phyloP scores from a whole-genome alignment of 2,113 vertebrate species.

The Physeter macrocephalus region DNA sequence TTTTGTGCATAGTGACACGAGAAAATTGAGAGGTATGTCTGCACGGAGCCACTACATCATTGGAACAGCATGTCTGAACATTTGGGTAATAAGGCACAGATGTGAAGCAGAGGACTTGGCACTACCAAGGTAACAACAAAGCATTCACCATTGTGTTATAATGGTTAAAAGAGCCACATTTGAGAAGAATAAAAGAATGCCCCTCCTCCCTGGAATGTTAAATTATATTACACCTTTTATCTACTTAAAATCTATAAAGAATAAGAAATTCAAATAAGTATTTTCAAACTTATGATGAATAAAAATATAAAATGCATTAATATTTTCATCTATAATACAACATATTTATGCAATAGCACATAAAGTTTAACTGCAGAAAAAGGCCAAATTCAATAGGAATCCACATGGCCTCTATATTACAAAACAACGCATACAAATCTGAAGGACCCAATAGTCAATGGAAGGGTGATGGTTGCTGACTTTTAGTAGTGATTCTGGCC shows the following conservation, averaged over 20 bases:
- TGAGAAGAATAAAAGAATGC: constrained; percentile 42
- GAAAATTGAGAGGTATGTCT: constrained; percentile 69
- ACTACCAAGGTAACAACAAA: constrained; percentile 65
- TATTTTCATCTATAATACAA: constrained; percentile 50
- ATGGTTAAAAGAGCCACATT: constrained; percentile 49
- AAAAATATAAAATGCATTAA: constrained; percentile 61
- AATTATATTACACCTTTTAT: constrained; percentile 27
- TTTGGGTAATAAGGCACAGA: constrained; percentile 81
- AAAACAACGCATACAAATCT: constrained; percentile 56
- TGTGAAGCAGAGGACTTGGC: constrained; percentile 78
- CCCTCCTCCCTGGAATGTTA: neutral
- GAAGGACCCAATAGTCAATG: constrained; percentile 46
- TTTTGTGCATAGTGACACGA: constrained; percentile 59
- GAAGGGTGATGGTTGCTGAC: neutral
- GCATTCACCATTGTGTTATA: constrained; percentile 50
- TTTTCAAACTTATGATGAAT: constrained; percentile 36
- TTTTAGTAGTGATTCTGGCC: neutral
- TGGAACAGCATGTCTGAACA: constrained; percentile 69
- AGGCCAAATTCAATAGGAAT: constrained; percentile 47
- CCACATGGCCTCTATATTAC: constrained; percentile 34
- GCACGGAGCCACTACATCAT: constrained; percentile 59
- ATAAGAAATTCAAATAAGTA: constrained; percentile 19
- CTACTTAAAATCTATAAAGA: constrained; percentile 29
- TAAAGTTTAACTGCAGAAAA: constrained; percentile 50
- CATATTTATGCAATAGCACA: constrained; percentile 47